A percentile compares a stretch with the other conserved stretches of the same genome.
phyloP scores from a whole-genome alignment of 30 jellyfish, hydroid and myxozoan genomes.

The Morbakka virulenta region DNA sequence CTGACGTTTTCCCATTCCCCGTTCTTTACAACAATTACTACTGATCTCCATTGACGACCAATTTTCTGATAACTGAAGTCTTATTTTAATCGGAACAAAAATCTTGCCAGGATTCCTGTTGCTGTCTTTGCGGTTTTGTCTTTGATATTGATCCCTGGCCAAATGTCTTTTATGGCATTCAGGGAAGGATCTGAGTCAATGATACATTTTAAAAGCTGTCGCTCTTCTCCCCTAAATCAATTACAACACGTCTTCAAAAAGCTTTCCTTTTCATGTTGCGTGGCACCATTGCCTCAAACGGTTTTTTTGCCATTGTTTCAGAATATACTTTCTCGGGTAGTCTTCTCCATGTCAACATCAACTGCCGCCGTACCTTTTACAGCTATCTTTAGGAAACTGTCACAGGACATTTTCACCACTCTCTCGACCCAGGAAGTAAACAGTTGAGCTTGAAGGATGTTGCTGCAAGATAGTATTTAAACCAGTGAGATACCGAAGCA shows the following conservation, averaged over 20 bases:
- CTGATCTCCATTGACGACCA: slow-evolving; percentile 53
- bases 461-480: slow-evolving; percentile 29
- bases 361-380: not conserved
- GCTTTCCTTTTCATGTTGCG: slow-evolving; percentile 8
- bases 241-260: slow-evolving; percentile 1
- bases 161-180: not conserved
- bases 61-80: slow-evolving; percentile 17
- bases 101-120: not conserved
- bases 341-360: not conserved
- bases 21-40: slow-evolving; percentile 14
- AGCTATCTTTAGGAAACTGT: not conserved
- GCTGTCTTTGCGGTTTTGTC: slow-evolving; percentile 4
- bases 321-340: not conserved
- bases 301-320: not conserved
- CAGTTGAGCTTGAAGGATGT: not conserved
- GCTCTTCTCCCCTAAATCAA: not conserved
- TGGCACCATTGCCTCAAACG: not conserved
- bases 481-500: slow-evolving; percentile 37
- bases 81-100: not conserved
- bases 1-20: slow-evolving; percentile 23
- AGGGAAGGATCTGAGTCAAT: slow-evolving; percentile 2
- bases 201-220: not conserved
- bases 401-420: not conserved
- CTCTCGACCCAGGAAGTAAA: slow-evolving; percentile 24
- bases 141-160: not conserved